phyloP scores from a whole-genome alignment of 2,888 invertebrate species.

The Polyommatus icarus region DNA sequence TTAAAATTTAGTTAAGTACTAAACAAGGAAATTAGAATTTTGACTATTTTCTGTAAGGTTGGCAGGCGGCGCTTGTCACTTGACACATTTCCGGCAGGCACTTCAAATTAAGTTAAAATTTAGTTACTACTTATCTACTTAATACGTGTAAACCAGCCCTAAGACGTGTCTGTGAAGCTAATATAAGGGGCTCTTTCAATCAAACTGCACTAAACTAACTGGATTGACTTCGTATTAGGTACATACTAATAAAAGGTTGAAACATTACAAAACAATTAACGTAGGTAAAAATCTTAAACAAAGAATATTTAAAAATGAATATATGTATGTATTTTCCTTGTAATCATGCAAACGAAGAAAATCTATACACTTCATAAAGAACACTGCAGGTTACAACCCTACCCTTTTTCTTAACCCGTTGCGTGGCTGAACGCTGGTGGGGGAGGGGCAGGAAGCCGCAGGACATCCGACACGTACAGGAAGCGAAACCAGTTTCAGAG shows the following conservation, averaged over 20 bases:
- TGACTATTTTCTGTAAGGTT: too few relatives aligned
- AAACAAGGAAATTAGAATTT: too few relatives aligned
- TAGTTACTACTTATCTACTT: too few relatives aligned
- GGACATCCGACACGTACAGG: slow-evolving; percentile 81
- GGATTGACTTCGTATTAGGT: neutral
- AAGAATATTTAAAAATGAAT: neutral
- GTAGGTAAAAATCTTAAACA: too few relatives aligned
- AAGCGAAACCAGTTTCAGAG: slow-evolving; percentile 77
- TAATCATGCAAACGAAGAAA: neutral
- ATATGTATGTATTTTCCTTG: neutral
- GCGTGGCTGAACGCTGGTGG: slow-evolving; percentile 52
- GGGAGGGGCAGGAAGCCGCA: slow-evolving; percentile 78
- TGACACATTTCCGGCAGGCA: too few relatives aligned
- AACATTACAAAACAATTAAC: neutral
- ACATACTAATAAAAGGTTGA: neutral
- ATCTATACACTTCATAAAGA: neutral
- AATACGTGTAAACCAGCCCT: too few relatives aligned
- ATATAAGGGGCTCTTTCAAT: neutral
- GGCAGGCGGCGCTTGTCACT: too few relatives aligned
- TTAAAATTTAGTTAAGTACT: too few relatives aligned
- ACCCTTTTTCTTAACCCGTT: slow-evolving; percentile 53
- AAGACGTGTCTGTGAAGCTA: neutral
- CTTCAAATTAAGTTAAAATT: too few relatives aligned
- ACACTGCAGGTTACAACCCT: slow-evolving; percentile 52
- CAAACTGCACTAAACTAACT: neutral